Evolutionary conservation across 2,888 invertebrate species (phyloP), one percentile per base, ranked within the genome.

Genomic region (Drosophila algonquin): DNA sequence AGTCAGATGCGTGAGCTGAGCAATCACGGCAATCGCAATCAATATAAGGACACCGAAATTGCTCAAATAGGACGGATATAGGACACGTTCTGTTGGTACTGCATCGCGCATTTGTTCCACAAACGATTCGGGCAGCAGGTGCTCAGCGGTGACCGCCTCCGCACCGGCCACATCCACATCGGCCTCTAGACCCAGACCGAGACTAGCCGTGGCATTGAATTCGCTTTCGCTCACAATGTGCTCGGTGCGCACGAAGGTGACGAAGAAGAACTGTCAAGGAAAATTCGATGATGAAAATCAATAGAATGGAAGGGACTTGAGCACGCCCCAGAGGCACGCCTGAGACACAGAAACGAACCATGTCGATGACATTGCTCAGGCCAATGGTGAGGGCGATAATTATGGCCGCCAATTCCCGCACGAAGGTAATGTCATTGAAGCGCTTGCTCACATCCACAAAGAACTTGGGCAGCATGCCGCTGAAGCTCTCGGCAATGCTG

Each of bases 51-150:
- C 94, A 56, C 94, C 94, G 90, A 95, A 95, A 90, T 95, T 94
- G 76, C 95, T 94, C 91, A 96, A 94, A 91, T 96, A 96, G 53
- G 95, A 95, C 47, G 96, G 96, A 90, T 95, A 95, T 45, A 85
- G 79, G 52, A 85, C 69, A 62, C 80, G 77, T 44, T 89, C 88
- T 2, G 77, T 56, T 12, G 83, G 81, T 50, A 89, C 79, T 16
- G 90, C 81, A 32, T 87, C 79, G 9, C 83, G 76, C 83, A 83
- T 83, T 78, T 79, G 79, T 54, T 73, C 76, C 61, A 84, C 76
- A 81, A 83, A 83, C 7, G 83, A 85, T 69, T 78, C 84, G 10
- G 76, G 87, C 35, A 74, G 83, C 71, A 81, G 75, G 63, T 89
- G 85, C 74, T 85, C 81, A 14, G 88, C 85, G 45, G 82, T 83